phyloP scores from a whole-genome alignment of 2,113 vertebrate genomes.

The Tichodroma muraria region DNA sequence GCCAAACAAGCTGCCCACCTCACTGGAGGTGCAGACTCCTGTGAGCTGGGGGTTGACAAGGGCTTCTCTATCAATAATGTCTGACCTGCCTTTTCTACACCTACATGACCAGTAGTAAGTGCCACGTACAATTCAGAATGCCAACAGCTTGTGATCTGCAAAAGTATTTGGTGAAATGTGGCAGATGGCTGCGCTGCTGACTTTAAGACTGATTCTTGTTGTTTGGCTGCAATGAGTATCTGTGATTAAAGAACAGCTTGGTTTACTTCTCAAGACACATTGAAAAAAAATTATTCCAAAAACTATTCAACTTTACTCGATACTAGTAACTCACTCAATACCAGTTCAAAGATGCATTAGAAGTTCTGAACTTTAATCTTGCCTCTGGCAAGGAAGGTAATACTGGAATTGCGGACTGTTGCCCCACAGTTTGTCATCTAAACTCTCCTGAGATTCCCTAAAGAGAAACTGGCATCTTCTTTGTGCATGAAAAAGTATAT shows the following conservation, averaged over 20 bases:
- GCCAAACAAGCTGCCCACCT: background rate
- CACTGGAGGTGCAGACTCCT: background rate
- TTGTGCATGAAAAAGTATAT: background rate
- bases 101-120: fast-evolving
- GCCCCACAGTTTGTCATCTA: background rate
- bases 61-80: background rate
- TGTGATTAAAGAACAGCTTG: background rate
- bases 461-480: background rate
- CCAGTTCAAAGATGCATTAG: background rate
- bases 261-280: background rate
- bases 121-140: background rate
- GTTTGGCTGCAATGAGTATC: background rate
- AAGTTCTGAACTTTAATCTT: background rate
- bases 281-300: background rate
- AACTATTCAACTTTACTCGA: background rate
- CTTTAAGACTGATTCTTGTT: background rate
- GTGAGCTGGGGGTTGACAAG: background rate
- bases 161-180: background rate
- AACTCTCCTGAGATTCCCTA: background rate
- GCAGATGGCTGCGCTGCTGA: background rate
- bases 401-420: background rate
- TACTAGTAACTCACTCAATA: background rate
- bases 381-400: background rate
- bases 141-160: background rate
- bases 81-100: background rate